Conservation (phyloP, 2,797 vertebrate genomes). For the Gallinago stenura region DNA sequence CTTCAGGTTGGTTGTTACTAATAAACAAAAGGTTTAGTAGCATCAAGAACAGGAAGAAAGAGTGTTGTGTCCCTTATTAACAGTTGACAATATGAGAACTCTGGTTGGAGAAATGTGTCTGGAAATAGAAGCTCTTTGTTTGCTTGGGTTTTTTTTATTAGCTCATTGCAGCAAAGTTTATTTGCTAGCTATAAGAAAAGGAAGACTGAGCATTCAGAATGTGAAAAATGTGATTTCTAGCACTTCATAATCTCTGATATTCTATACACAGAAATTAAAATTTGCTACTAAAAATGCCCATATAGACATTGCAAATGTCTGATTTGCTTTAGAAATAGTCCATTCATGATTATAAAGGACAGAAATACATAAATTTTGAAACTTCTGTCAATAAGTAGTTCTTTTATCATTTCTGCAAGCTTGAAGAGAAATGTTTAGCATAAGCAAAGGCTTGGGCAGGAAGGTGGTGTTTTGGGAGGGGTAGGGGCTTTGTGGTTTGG, state of each 20-base stretch:
- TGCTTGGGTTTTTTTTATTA: not conserved
- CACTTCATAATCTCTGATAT: not conserved
- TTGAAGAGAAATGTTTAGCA: not conserved
- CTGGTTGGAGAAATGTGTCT: not conserved
- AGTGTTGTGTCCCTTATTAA: not conserved
- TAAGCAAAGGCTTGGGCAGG: not conserved
- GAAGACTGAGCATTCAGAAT: not conserved
- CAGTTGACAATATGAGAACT: accelerated
- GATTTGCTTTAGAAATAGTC: not conserved
- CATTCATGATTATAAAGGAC: not conserved
- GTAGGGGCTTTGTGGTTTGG: not conserved
- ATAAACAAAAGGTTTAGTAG: not conserved
- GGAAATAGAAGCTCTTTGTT: not conserved
- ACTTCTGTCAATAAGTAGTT: not conserved
- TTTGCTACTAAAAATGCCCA: not conserved
- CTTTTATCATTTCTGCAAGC: not conserved
- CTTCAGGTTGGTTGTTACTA: not conserved
- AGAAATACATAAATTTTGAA: not conserved
- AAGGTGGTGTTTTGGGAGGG: not conserved
- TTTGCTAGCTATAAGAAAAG: not conserved
- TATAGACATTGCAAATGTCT: not conserved
- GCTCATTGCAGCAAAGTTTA: not conserved
- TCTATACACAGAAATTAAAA: not conserved
- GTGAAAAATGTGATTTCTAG: not conserved
- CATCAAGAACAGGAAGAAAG: not conserved